Conservation (phyloP, 2,888 invertebrate genomes). For the Drosophila percnosoma region DNA sequence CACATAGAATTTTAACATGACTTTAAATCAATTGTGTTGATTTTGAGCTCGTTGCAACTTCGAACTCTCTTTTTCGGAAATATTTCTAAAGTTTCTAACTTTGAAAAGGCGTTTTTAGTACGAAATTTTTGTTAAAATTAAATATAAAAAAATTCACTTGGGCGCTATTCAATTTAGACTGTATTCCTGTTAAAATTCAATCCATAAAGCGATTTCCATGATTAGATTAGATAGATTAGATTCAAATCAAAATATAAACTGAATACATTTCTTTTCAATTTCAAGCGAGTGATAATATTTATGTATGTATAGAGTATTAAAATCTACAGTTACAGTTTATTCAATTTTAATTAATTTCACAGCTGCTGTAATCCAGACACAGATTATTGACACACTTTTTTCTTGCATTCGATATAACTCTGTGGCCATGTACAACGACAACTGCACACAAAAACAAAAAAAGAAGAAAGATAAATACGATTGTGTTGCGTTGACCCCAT, state of each 20-base stretch:
- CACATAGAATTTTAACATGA: constrained; percentile 8
- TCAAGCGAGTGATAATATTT: not conserved
- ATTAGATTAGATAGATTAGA: not conserved
- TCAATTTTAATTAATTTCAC: constrained; percentile 33
- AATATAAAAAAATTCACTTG: no score
- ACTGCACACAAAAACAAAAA: not conserved
- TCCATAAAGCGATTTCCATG: not conserved
- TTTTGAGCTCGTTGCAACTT: not conserved
- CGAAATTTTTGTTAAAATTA: not conserved
- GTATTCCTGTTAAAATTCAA: no score
- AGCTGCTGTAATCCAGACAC: constrained; percentile 36
- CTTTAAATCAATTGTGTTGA: not conserved
- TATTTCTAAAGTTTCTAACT: no score
- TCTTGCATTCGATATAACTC: not conserved
- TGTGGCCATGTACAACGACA: constrained; percentile 5
- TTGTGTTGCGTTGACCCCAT: constrained; percentile 17
- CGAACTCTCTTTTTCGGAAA: no score
- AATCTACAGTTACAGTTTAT: constrained; percentile 5
- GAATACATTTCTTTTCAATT: not conserved
- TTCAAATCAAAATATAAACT: not conserved
- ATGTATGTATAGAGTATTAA: not conserved
- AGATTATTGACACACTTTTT: constrained; percentile 10
- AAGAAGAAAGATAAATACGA: not conserved
- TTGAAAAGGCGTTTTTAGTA: not conserved
- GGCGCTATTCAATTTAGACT: no score